These are phyloP conservation scores for Tipula vernalis DNA, from an alignment of 2,888 invertebrate genomes.

Conservation along the genomic window DNA sequence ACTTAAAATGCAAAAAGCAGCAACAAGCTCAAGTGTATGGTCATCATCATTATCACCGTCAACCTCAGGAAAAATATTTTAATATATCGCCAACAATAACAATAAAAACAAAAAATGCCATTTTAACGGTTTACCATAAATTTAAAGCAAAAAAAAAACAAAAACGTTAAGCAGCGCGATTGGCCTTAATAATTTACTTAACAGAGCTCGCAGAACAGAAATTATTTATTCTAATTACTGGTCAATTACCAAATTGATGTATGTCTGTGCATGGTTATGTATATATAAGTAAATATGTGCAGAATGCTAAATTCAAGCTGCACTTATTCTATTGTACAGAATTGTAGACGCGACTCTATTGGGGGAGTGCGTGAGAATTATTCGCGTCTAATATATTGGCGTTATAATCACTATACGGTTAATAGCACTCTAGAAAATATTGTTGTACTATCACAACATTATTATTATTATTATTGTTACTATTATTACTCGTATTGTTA, in stretches of 20 bases:
- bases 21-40: neutral
- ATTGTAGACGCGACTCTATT: too few species aligned
- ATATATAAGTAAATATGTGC: neutral
- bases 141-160: neutral
- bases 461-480: neutral
- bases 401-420: neutral
- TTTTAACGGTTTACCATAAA: constrained; percentile 4
- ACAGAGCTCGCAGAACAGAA: neutral
- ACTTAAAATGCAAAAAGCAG: neutral
- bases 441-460: neutral
- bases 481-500: neutral
- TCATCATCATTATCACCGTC: neutral
- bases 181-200: neutral
- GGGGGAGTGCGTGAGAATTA: neutral
- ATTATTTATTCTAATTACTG: neutral
- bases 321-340: neutral
- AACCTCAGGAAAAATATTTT: neutral
- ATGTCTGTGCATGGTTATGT: neutral
- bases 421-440: neutral
- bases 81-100: neutral
- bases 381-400: neutral
- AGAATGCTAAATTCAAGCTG: neutral
- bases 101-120: neutral
- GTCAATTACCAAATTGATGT: neutral
- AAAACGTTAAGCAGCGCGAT: neutral